Evolutionary conservation across 2,888 invertebrate genomes (phyloP), one percentile per base, ranked within the genome.

Genomic region (Aplocera efformata): DNA sequence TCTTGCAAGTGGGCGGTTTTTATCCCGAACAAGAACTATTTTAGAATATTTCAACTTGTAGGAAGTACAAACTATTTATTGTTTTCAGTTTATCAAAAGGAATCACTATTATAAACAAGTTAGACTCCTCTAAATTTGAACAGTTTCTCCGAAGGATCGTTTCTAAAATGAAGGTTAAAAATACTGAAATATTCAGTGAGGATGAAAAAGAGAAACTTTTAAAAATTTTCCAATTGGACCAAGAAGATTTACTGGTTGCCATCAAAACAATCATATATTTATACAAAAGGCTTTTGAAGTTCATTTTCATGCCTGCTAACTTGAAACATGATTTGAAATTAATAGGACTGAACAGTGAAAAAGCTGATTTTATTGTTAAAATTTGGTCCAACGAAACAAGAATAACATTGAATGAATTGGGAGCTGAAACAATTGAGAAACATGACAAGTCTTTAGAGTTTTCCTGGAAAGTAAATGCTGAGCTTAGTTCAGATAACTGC

Each of bases 381-480:
- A 58, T 80, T 9, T 88, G 85, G 86, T 84, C 85, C 9, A 48
- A 60, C 8, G 85, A 85, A 63, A 81, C 79, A 26, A 78, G 65
- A 51, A 46, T 58, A n/a, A 73, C 72, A 36, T 63, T 88, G 11
- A 63, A 76, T 63, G 74, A 82, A 27, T 51, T 86, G 33, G 65
- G 68, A 25, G 53, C 66, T 23, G 64, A 66, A 30, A 32, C 56
- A 24, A 56, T 58, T 27, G 61, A 68, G 27, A 64, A 69, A 34
- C 53, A 53, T 34, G 62, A 58, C 38, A 65, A 72, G 24, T 43
- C 55, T 7, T 46, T 79, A 11, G 62, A 72, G 42, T 72, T 85
- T 51, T 60, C 75, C 23, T 88, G 81, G 79, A 78, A 76, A 51
- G 55, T 86, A 38, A 83, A 82, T 70, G 79, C 83, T 32, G 88